These are phyloP conservation scores for Charadrius vociferus DNA, from an alignment of 2,113 vertebrate species.

Conservation along the genomic window DNA sequence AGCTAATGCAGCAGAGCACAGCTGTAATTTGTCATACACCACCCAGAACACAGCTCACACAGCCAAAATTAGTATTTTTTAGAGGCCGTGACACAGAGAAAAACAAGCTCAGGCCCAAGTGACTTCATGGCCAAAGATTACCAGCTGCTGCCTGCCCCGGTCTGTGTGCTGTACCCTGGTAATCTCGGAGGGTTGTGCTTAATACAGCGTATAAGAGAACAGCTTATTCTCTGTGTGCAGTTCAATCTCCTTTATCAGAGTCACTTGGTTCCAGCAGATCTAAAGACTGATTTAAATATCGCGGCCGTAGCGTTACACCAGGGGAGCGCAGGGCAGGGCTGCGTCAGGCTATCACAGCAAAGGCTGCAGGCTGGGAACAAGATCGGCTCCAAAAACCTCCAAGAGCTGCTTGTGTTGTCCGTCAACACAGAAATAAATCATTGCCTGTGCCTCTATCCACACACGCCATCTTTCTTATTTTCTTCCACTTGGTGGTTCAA, in stretches of 20 bases:
- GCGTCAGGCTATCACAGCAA: not conserved
- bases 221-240: not conserved
- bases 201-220: not conserved
- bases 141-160: not conserved
- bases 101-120: not conserved
- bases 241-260: not conserved
- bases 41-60: not conserved
- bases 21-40: not conserved
- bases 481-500: not conserved
- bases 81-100: not conserved
- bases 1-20: not conserved
- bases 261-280: not conserved
- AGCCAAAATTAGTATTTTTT: not conserved
- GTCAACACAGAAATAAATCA: constrained; percentile 9
- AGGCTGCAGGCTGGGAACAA: not conserved
- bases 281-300: not conserved
- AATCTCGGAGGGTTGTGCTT: not conserved
- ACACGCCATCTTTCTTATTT: not conserved
- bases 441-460: not conserved
- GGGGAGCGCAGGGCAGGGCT: not conserved
- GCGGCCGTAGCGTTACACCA: not conserved
- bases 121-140: not conserved
- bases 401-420: not conserved
- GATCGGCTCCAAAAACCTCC: not conserved
- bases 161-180: fast-evolving